Base-by-base conservation (phyloP, 2,113 vertebrate species). In the Octodon degus region DNA sequence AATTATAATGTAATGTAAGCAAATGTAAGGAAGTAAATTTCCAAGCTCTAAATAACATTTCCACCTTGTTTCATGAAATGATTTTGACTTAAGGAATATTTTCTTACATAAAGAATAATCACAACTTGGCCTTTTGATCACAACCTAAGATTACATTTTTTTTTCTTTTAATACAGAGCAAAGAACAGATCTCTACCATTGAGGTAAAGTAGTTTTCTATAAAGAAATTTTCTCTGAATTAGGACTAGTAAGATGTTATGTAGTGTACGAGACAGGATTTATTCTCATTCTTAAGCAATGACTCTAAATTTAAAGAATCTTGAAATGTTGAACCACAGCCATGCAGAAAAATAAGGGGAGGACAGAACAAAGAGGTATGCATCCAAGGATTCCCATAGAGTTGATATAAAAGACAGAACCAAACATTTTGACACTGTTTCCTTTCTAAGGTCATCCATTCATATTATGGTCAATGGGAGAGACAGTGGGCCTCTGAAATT, bases 51-150 rank as follows among this genome's bases (percentile, higher is more conserved):
- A 83, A 13, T 67, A 84, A 5, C 67, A 11, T 47, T 25, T 80
- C 68, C 82, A 94, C 30, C 91, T 86, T 87, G 55, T 87, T 86
- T 92, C 40, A 88, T 24, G 50, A 79, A 93, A n/a, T 7, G 20
- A 27, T 50, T 88, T 86, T 93, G 7, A 62, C 24, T 94, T 76
- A 83, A 65, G 34, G 4, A 82, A 70, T 0, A 68, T 92, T 79
- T 83, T 86, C 17, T 74, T 53, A 79, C 16, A 5, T 70, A 14
- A 76, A 27, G 50, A 84, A 85, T 92, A 93, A 92, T 92, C 47
- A 55, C 24, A 50, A 80, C 7, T 81, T 20, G 7, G 20, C 8
- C 27, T n/a, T 68, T 86, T 40, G 0, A 65, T 50, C 14, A 82
- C 13, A 27, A 83, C 17, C 76, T 77, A 83, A 86, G 87, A 58